A percentile compares a stretch with the other conserved stretches of the same genome.
These are phyloP conservation scores for Platysteira castanea DNA, from an alignment of 2,113 vertebrate species.

Conservation along the genomic window DNA sequence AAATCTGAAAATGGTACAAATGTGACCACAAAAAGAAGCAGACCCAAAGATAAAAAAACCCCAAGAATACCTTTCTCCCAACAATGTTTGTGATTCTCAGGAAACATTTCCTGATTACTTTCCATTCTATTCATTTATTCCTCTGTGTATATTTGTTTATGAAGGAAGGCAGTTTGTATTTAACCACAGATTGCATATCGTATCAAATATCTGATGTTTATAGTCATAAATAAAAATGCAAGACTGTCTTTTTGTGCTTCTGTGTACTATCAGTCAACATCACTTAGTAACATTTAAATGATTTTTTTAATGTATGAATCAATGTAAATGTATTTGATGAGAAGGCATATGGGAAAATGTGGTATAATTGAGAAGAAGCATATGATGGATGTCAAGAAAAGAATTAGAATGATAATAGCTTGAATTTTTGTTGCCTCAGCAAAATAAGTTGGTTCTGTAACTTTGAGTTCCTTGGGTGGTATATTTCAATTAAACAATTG, in stretches of 20 bases:
- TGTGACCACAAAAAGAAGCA: neutral
- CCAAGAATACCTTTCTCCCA: neutral
- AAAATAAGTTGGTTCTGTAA: neutral
- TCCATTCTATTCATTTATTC: neutral
- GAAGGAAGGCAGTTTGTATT: neutral
- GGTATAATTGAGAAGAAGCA: neutral
- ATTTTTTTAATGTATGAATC: neutral
- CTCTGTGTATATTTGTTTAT: neutral
- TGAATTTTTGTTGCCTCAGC: neutral
- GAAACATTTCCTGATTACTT: neutral
- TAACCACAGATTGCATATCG: neutral
- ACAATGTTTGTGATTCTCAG: neutral
- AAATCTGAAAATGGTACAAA: neutral
- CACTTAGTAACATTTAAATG: neutral
- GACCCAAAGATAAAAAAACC: accelerated
- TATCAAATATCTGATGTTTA: neutral
- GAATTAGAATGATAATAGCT: neutral
- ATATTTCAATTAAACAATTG: neutral
- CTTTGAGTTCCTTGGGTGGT: neutral
- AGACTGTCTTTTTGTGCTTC: neutral
- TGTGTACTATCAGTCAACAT: neutral
- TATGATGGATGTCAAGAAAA: neutral
- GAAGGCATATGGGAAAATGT: neutral
- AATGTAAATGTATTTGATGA: neutral
- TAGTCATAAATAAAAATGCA: neutral